Evolutionary conservation across 2,888 invertebrate genomes (phyloP).

Genomic region (Eilema sororculum): DNA sequence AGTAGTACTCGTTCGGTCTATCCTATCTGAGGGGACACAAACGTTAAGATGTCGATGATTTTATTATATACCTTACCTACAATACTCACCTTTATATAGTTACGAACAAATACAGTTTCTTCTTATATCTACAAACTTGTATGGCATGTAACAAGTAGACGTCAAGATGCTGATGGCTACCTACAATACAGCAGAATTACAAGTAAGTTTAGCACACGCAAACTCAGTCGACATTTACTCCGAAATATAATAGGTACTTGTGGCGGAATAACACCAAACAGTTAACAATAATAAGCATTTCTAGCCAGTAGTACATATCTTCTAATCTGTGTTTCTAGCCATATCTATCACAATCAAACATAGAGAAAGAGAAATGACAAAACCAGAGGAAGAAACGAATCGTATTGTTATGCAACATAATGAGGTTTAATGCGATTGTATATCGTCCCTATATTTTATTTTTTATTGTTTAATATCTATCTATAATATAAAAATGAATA

Average conservation of each 20-base stretch:
- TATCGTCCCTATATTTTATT: too few species aligned
- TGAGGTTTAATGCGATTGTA: neutral
- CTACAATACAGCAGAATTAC: too few species aligned
- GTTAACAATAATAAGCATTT: neutral
- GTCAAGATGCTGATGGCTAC: too few species aligned
- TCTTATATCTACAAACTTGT: neutral
- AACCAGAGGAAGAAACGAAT: neutral
- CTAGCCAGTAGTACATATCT: too few species aligned
- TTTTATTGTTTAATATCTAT: too few species aligned
- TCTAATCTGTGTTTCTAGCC: too few species aligned
- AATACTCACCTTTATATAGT: conserved; percentile 85
- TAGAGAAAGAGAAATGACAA: neutral
- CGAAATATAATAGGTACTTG: neutral
- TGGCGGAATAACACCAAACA: neutral
- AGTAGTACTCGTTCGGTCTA: too few species aligned
- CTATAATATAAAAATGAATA: too few species aligned
- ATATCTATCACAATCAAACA: neutral
- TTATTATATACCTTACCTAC: too few species aligned
- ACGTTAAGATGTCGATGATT: too few species aligned
- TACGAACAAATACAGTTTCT: neutral
- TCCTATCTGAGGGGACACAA: conserved; percentile 55
- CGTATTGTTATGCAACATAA: neutral
- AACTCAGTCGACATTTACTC: neutral
- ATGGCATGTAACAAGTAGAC: neutral
- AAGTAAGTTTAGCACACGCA: neutral